These are phyloP conservation scores for Medauroidea extradentata DNA, from an alignment of 1,140 invertebrate genomes.

Conservation along the genomic window DNA sequence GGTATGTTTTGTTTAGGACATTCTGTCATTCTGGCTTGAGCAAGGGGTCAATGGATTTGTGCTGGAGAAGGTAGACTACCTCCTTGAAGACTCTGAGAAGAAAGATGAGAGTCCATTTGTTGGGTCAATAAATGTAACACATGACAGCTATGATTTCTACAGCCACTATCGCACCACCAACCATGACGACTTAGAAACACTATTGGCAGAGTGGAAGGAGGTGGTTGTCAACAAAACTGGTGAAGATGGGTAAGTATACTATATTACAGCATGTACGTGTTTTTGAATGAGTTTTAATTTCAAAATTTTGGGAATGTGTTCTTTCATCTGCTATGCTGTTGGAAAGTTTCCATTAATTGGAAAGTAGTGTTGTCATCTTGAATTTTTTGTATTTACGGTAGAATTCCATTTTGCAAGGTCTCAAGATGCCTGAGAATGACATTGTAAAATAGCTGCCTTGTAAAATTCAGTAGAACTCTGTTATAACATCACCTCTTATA, in stretches of 20 bases:
- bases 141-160: slow-evolving; percentile 44
- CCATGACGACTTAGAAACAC: slow-evolving; percentile 36
- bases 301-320: no score
- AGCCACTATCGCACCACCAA: slow-evolving; percentile 7
- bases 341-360: no score
- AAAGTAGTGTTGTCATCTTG: no score
- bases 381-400: no score
- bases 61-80: slow-evolving; percentile 57
- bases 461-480: no score
- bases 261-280: no score
- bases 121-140: slow-evolving; percentile 27
- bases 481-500: no score
- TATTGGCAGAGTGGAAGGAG: slow-evolving; percentile 56
- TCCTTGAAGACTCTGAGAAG: slow-evolving; percentile 54
- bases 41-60: slow-evolving; percentile 71
- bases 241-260: neutral
- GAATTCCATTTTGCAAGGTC: no score
- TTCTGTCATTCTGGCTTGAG: slow-evolving; percentile 62
- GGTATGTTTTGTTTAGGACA: slow-evolving; percentile 42
- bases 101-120: slow-evolving; percentile 42
- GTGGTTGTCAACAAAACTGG: slow-evolving; percentile 49
- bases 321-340: no score
- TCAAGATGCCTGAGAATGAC: no score
- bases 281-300: no score
- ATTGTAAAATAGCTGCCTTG: no score